Percentiles rank a stretch among this genome's conserved stretches.
phyloP scores from a whole-genome alignment of 1,140 invertebrate species.

The Wasmannia auropunctata region DNA sequence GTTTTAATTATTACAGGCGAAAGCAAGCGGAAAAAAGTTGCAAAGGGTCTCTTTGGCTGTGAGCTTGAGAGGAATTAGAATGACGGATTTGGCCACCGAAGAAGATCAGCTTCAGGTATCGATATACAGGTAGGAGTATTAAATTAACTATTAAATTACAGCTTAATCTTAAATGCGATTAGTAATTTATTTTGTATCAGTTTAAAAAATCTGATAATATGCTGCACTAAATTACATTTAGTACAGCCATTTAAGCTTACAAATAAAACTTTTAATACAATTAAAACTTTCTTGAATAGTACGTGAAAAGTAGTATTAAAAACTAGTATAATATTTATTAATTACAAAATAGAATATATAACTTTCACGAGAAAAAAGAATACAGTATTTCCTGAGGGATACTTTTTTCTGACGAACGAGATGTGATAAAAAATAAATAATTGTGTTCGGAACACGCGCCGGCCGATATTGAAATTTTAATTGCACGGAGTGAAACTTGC shows the following conservation, averaged over 20 bases:
- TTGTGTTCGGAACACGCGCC: conserved; percentile 17
- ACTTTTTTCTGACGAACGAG: background rate
- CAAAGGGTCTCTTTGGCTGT: conserved; percentile 90
- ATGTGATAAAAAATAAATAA: conserved; percentile 20
- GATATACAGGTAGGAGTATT: conserved; percentile 90
- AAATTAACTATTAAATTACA: background rate
- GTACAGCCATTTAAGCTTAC: background rate
- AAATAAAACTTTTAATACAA: background rate
- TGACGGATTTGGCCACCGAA: conserved; percentile 89
- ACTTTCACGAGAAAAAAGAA: background rate
- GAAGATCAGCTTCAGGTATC: conserved; percentile 91
- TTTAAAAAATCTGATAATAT: background rate
- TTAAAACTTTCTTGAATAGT: background rate
- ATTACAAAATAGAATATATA: conserved; percentile 6
- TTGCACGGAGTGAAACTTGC: conserved; percentile 43
- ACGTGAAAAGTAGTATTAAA: background rate
- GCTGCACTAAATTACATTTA: background rate
- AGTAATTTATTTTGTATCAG: background rate
- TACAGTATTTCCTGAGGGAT: background rate
- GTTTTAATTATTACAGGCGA: conserved; percentile 85
- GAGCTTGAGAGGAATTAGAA: conserved; percentile 90
- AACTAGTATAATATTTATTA: background rate
- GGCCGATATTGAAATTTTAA: conserved; percentile 38
- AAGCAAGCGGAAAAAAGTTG: conserved; percentile 89
- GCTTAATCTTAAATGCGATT: background rate